Evolutionary conservation across 2,888 invertebrate genomes (phyloP), one percentile per base, ranked within the genome.

Genomic region (Gymnosoma rotundatum): DNA sequence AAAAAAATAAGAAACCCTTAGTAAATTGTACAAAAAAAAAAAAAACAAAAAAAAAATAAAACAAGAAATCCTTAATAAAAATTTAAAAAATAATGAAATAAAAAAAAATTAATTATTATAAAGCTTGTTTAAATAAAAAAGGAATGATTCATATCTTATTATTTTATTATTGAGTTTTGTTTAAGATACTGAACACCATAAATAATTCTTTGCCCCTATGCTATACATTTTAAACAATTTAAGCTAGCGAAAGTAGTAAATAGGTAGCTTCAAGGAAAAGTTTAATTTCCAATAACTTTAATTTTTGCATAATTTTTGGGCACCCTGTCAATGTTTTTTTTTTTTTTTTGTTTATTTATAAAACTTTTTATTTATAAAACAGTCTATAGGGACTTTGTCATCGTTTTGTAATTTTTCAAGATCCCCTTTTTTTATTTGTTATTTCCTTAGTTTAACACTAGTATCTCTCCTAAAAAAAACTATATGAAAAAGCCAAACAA

Each of bases 21-120:
- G 81, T 60, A 78, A 81, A 78, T 84, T 78, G 82, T 78, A 74
- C 63, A 82, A 81, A 81, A 72, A 42, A 61, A 38, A 52, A 58
- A 32, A 32, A 38, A 45, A 79, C 9, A 61, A 81, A 81, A 72
- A 42, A 61, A 38, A 52, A 58, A 32, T 36, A 38, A 45, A 79
- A 14, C 56, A 61, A 66, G 45, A 78, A 36, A 78, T 18, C 7
- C 6, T 64, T 20, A 64, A 70, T 38, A 52, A 69, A 48, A 48
- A 36, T 32, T 32, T 36, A 61, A 61, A n/a, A n/a, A n/a, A 61
- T 45, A 63, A 52, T 69, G 54, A 45, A 10, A 1, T 20, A 20
- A 20, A 16, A 54, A 36, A 18, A 25, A 25, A 25, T 2, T 25
- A 12, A 21, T 63, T 63, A 14, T 20, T 50, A 14, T 4, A n/a